These are phyloP conservation scores for Apamea monoglypha DNA, from an alignment of 2,888 invertebrate genomes.

Conservation along the genomic window DNA sequence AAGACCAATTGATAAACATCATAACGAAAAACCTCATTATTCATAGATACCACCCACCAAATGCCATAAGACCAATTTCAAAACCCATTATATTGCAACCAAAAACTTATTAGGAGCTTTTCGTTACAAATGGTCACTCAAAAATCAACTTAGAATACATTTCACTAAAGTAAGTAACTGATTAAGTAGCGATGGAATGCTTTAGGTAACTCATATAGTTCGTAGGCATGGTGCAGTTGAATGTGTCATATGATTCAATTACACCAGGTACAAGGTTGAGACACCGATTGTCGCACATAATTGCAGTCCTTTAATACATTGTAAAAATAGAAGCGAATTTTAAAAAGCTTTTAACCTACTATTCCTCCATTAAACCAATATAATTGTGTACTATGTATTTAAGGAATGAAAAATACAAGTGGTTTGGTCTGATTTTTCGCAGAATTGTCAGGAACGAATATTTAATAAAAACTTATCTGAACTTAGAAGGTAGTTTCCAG, in stretches of 20 bases:
- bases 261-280: constrained; percentile 64
- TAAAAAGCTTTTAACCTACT: not conserved
- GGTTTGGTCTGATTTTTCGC: not conserved
- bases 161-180: not conserved
- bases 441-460: not conserved
- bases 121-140: not conserved
- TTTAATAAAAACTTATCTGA: not conserved
- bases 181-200: not conserved
- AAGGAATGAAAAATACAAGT: not conserved
- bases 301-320: constrained; percentile 28
- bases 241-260: constrained; percentile 61
- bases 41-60: not conserved
- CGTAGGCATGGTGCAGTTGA: constrained; percentile 50
- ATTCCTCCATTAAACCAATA: not conserved
- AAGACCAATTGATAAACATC: not conserved
- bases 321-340: constrained; percentile 47
- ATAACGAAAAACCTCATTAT: not conserved
- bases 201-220: constrained; percentile 24
- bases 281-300: constrained; percentile 58
- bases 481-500: not conserved
- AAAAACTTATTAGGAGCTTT: not conserved
- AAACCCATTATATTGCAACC: not conserved
- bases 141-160: not conserved
- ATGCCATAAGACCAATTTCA: not conserved
- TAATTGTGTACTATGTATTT: not conserved